phyloP scores from a whole-genome alignment of 2,113 vertebrate species.

The Laticauda colubrina region DNA sequence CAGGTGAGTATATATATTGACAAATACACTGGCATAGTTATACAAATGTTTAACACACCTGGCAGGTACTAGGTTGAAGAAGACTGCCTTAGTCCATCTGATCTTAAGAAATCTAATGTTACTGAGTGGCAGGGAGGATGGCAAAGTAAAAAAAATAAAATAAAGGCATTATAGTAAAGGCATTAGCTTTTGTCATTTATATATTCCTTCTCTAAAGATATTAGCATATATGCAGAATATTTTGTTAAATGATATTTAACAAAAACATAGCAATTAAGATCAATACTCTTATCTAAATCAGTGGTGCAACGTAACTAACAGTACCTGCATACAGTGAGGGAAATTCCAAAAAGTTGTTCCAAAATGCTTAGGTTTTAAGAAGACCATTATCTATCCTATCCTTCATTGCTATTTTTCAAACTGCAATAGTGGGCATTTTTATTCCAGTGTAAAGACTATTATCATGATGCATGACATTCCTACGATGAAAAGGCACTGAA shows the following conservation, averaged over 20 bases:
- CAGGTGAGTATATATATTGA: neutral
- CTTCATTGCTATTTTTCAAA: conserved; percentile 49
- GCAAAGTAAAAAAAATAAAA: neutral
- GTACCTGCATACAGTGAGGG: neutral
- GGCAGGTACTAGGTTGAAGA: neutral
- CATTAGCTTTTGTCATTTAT: conserved; percentile 45
- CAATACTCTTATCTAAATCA: conserved; percentile 13
- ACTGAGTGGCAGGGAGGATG: neutral
- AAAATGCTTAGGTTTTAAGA: conserved; percentile 13
- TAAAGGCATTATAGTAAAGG: conserved; percentile 1
- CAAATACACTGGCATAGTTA: neutral
- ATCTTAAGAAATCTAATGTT: neutral
- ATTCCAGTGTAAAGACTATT: conserved; percentile 23
- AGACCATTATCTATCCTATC: neutral
- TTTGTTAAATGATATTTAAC: neutral
- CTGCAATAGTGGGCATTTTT: conserved; percentile 10
- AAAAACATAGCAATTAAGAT: conserved; percentile 17
- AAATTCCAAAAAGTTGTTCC: neutral
- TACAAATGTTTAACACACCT: neutral
- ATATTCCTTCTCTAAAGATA: conserved; percentile 18
- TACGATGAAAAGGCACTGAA: conserved; percentile 36
- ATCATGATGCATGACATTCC: conserved; percentile 18
- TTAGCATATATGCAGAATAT: neutral
- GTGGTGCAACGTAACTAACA: conserved; percentile 2
- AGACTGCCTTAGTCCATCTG: neutral